A percentile compares a stretch with the other conserved stretches of the same genome.
These are phyloP conservation scores for Platorchestia sp. DNA, from an alignment of 1,140 invertebrate species.

Conservation along the genomic window DNA sequence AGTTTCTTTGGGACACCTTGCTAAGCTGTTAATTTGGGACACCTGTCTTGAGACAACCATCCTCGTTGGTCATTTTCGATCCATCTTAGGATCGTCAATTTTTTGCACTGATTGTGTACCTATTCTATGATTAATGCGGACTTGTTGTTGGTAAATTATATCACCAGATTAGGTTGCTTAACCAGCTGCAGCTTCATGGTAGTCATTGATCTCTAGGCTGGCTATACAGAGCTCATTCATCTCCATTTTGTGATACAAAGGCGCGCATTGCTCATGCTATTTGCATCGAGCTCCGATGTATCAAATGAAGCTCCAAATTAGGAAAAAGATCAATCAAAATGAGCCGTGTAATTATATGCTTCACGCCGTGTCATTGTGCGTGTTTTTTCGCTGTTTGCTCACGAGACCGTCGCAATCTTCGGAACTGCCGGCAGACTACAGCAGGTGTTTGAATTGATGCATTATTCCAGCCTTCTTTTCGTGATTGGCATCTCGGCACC, in stretches of 20 bases:
- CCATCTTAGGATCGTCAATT: background rate
- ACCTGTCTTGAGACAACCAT: background rate
- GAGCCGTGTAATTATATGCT: conserved; percentile 13
- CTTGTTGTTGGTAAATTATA: background rate
- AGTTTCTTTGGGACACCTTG: background rate
- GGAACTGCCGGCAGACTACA: background rate
- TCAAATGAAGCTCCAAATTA: conserved; percentile 36
- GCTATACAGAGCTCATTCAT: background rate
- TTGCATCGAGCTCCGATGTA: conserved; percentile 24
- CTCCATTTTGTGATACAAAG: conserved; percentile 11
- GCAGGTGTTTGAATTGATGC: background rate
- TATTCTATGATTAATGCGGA: background rate
- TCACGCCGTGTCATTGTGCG: conserved; percentile 18
- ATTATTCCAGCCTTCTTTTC: background rate
- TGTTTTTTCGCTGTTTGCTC: conserved; percentile 18
- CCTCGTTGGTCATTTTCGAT: background rate
- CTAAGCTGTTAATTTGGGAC: background rate
- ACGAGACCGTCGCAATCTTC: background rate
- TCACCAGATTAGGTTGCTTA: background rate
- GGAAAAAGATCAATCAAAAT: conserved; percentile 25
- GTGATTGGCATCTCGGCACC: background rate
- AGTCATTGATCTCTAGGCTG: background rate
- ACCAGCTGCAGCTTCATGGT: background rate
- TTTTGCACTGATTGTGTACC: background rate
- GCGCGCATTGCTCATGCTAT: conserved; percentile 9